Evolutionary conservation across 2,888 invertebrate species (phyloP).

Genomic region (Thyatira batis): DNA sequence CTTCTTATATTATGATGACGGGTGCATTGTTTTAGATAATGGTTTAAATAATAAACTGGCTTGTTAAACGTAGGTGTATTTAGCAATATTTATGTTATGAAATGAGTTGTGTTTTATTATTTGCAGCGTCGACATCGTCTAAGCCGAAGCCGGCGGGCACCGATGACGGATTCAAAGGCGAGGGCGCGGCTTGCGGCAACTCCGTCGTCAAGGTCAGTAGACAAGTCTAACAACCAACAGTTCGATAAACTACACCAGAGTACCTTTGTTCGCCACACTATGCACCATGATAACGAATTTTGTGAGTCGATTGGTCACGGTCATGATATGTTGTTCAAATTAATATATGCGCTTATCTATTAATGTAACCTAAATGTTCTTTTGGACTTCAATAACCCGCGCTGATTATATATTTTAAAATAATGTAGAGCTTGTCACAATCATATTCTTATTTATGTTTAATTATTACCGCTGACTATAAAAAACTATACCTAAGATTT

Average conservation of each 20-base stretch:
- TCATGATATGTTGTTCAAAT: not conserved
- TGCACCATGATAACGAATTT: not conserved
- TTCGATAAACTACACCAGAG: not conserved
- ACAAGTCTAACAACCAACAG: not conserved
- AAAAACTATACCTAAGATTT: too few species aligned
- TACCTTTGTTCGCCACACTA: not conserved
- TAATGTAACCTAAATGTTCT: not conserved
- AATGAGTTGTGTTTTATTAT: not conserved
- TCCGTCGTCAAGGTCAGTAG: conserved; percentile 71
- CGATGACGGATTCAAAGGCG: conserved; percentile 87
- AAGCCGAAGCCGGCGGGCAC: conserved; percentile 84
- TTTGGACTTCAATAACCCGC: not conserved
- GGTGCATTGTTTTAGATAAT: not conserved
- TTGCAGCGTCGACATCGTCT: conserved; percentile 58
- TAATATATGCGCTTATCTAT: not conserved
- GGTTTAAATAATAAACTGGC: not conserved
- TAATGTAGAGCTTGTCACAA: too few species aligned
- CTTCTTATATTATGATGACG: not conserved
- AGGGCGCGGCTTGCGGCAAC: conserved; percentile 85
- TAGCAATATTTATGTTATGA: not conserved
- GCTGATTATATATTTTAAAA: not conserved
- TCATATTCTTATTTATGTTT: too few species aligned
- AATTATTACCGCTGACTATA: not conserved
- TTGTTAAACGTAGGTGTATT: not conserved
- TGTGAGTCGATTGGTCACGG: not conserved